Conservation (phyloP, 2,888 invertebrate genomes). For the Yponomeuta cagnagella region DNA sequence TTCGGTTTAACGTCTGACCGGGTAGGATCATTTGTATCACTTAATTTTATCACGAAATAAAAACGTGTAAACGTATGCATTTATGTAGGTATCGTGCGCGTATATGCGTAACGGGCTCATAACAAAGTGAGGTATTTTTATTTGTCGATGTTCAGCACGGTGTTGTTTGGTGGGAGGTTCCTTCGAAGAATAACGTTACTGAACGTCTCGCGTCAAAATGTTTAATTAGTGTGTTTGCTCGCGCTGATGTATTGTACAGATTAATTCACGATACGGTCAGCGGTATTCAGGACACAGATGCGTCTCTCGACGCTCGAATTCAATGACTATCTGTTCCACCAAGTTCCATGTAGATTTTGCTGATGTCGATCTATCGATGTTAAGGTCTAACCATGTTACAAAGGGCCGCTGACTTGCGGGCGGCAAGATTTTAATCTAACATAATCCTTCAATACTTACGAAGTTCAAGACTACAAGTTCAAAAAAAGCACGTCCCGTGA, state of each 20-base stretch:
- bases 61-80: neutral
- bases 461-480: too few relatives aligned
- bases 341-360: slow-evolving; percentile 33
- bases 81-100: too few relatives aligned
- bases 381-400: neutral
- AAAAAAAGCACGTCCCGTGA: too few relatives aligned
- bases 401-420: too few relatives aligned
- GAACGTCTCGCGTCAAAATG: slow-evolving; percentile 26
- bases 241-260: slow-evolving; percentile 62
- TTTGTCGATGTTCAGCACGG: neutral
- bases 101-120: neutral
- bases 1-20: neutral
- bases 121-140: neutral
- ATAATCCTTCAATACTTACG: too few relatives aligned
- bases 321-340: slow-evolving; percentile 47
- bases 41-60: slow-evolving; percentile 9
- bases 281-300: slow-evolving; percentile 66
- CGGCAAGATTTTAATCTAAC: too few relatives aligned
- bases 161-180: slow-evolving; percentile 19
- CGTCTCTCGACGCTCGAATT: slow-evolving; percentile 43
- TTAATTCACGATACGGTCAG: slow-evolving; percentile 56
- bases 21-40: slow-evolving; percentile 11
- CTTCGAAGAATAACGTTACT: slow-evolving; percentile 23
- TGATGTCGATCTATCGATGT: neutral
- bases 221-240: slow-evolving; percentile 39